phyloP scores from a whole-genome alignment of 1,140 invertebrate species.

The Drosophila aff. region DNA sequence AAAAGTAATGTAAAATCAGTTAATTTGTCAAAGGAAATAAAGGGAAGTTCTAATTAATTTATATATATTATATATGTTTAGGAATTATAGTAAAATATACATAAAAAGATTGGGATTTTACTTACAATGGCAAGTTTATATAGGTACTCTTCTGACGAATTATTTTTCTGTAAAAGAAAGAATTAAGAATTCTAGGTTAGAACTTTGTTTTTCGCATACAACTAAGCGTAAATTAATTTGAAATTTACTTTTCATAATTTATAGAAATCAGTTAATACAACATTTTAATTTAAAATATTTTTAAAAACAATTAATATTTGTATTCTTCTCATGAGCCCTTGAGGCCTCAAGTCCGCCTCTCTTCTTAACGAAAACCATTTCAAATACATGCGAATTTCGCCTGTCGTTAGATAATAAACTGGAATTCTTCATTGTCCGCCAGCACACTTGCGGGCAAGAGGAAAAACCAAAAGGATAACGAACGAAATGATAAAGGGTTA shows the following conservation, averaged over 20 bases:
- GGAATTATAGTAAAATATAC: not conserved
- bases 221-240: too few relatives aligned
- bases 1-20: not conserved
- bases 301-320: not conserved
- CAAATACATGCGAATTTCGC: conserved; percentile 12
- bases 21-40: not conserved
- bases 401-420: conserved; percentile 51
- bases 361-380: not conserved
- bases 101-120: not conserved
- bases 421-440: conserved; percentile 37
- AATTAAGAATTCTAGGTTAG: too few relatives aligned
- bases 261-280: too few relatives aligned
- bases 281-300: not conserved
- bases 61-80: not conserved
- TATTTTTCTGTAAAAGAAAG: too few relatives aligned
- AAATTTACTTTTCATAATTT: too few relatives aligned
- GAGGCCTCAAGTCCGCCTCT: not conserved
- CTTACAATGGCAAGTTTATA: not conserved
- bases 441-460: not conserved
- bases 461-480: conserved; percentile 2
- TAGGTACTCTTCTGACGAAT: too few relatives aligned
- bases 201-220: too few relatives aligned
- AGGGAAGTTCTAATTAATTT: not conserved
- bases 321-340: too few relatives aligned
- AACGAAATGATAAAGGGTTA: conserved; percentile 12